Conservation (phyloP, 53 echinoderm and acorn worm genomes). For the Mesocentrotus franciscanus region DNA sequence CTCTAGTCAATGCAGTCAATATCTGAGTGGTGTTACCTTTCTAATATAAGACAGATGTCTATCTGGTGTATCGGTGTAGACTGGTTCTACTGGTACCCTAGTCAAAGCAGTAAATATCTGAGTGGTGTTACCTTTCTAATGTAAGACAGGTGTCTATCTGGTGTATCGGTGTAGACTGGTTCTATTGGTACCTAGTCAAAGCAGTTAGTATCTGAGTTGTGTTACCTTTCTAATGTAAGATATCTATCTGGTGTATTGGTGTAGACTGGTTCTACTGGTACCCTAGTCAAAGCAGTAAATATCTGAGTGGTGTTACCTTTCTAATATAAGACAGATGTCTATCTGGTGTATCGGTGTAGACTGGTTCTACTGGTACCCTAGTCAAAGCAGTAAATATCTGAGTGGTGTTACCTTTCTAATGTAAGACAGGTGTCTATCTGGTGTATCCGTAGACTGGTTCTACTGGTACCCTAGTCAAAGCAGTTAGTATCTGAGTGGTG, state of each 20-base stretch:
- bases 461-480: slow-evolving; percentile 65
- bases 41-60: slow-evolving; percentile 64
- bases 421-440: slow-evolving; percentile 52
- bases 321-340: slow-evolving; percentile 66
- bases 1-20: slow-evolving; percentile 62
- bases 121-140: slow-evolving; percentile 33
- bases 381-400: slow-evolving; percentile 72
- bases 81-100: slow-evolving; percentile 54
- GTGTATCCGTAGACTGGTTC: slow-evolving; percentile 60
- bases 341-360: slow-evolving; percentile 45
- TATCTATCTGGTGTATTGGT: slow-evolving; percentile 47
- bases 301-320: slow-evolving; percentile 77
- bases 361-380: slow-evolving; percentile 58
- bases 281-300: slow-evolving; percentile 64
- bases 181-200: background rate
- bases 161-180: background rate
- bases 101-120: slow-evolving; percentile 74
- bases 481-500: slow-evolving; percentile 72
- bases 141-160: background rate
- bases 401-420: slow-evolving; percentile 77
- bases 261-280: slow-evolving; percentile 62
- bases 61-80: slow-evolving; percentile 47
- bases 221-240: slow-evolving; percentile 76
- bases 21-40: slow-evolving; percentile 69
- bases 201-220: background rate